phyloP scores from a whole-genome alignment of 1,140 invertebrate genomes.

The Leptinotarsa lineolata region DNA sequence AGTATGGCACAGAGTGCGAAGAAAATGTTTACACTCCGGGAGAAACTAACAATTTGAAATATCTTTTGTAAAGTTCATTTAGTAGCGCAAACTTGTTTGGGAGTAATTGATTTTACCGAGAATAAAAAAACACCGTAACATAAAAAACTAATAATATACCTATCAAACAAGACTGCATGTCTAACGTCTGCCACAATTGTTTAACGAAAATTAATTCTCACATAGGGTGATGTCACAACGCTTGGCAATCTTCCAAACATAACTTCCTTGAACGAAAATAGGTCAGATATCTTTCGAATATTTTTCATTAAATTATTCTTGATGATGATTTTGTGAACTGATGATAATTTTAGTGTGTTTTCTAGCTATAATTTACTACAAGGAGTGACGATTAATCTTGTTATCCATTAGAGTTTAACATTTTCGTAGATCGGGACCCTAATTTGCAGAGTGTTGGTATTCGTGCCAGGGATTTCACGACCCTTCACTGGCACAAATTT shows the following conservation, averaged over 20 bases:
- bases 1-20: neutral
- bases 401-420: no score
- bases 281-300: constrained; percentile 5
- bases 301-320: constrained; percentile 4
- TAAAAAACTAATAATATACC: constrained; percentile 3
- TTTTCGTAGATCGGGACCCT: no score
- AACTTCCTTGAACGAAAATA: constrained; percentile 8
- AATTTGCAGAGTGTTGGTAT: no score
- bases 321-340: neutral
- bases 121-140: neutral
- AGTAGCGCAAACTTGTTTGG: neutral
- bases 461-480: no score
- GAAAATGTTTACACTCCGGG: neutral
- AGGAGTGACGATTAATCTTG: no score
- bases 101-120: neutral
- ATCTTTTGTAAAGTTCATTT: neutral
- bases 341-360: no score
- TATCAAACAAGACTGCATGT: neutral
- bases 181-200: neutral
- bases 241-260: neutral
- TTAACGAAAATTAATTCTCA: neutral
- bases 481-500: no score
- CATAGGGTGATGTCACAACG: neutral
- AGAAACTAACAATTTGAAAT: neutral
- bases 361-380: no score